Evolutionary conservation across 1,140 invertebrate species (phyloP), one percentile per base, ranked within the genome.

Genomic region (Scaptomyza graminum): DNA sequence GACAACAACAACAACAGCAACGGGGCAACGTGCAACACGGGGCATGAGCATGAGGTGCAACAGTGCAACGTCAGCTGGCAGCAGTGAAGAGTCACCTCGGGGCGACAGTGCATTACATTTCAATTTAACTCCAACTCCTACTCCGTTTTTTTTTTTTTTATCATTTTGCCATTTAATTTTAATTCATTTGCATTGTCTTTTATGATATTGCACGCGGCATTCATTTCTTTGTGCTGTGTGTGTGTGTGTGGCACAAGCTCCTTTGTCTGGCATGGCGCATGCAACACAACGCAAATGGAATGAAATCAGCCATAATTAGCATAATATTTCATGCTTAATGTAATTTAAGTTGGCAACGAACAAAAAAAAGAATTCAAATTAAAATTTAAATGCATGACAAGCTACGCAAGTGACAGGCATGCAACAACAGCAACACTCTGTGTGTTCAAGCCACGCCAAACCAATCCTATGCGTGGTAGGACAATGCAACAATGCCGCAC

Each of bases 251-350:
- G 28, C 28, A 12, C 37, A 39, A 39, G 55, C 28, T 41, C 39
- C 59, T 70, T 54, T 63, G 51, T 55, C 55, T 61, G 70, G 59
- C 47, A 54, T 71, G 77, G 76, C 74, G 70, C 31, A 34, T 78
- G 67, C 57, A 41, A 41, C 34, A n/a, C 8, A 34, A 34, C 31
- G 31, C 67, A 80, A 76, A 63, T 74, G 78, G 57, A 90, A 90
- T 85, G 78, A 87, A 85, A 82, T 90, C 88, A 90, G 85, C 75
- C 70, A 76, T 90, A 90, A 90, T 90, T 90, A 90, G 85, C 85
- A 90, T 90, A 82, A 90, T 82, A 85, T 85, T 90, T 90, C 85
- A 90, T 85, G 84, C 82, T 85, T 90, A 90, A 90, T 90, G 83
- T 79, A 90, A 90, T 90, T 90, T 79, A 79, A 88, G 79, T 88